Conservation (phyloP, 2,113 vertebrate genomes). For the Sturnira hondurensis region DNA sequence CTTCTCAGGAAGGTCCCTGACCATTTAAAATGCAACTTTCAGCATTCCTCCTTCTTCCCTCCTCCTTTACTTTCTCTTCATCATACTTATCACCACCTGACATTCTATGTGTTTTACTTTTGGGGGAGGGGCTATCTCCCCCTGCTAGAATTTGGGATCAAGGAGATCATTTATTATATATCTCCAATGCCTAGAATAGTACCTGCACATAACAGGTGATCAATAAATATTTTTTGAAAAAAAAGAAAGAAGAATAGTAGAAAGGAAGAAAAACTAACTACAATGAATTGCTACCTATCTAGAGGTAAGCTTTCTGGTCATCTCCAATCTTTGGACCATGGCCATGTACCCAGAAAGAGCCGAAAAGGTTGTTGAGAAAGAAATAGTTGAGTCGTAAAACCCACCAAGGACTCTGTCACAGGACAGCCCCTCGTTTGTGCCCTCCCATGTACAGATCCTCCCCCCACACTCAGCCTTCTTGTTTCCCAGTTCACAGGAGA, state of each 20-base stretch:
- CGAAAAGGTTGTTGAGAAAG: neutral
- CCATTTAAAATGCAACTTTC: neutral
- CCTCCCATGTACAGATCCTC: neutral
- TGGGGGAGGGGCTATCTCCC: neutral
- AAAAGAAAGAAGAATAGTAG: neutral
- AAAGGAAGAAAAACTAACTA: neutral
- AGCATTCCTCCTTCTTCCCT: neutral
- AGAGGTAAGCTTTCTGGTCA: neutral
- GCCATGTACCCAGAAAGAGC: neutral
- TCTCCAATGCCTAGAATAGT: neutral
- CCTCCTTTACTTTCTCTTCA: neutral
- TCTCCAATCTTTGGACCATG: neutral
- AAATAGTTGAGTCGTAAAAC: neutral
- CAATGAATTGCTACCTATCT: neutral
- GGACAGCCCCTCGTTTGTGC: neutral
- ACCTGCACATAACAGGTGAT: neutral
- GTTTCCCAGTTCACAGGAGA: neutral
- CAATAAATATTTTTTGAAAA: constrained; percentile 12
- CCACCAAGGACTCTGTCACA: neutral
- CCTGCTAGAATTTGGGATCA: neutral
- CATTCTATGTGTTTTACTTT: neutral
- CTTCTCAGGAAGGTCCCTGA: neutral
- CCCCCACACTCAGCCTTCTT: neutral
- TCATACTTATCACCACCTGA: neutral
- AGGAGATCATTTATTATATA: neutral